Evolutionary conservation across 2,888 invertebrate species (phyloP).

Genomic region (Amblyjoppa proteus): DNA sequence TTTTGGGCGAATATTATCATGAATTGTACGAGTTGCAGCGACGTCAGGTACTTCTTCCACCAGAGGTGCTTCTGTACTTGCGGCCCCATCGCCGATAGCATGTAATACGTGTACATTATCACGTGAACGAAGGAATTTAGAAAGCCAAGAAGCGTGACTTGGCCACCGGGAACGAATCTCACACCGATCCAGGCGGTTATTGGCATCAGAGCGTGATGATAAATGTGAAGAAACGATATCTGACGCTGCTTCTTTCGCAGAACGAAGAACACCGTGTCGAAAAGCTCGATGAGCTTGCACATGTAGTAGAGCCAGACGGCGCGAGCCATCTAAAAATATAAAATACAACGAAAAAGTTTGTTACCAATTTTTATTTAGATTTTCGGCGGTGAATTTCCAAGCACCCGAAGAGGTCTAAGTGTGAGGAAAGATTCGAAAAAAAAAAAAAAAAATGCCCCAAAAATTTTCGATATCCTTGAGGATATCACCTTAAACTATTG

Average conservation of each 20-base stretch:
- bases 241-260: slow-evolving; percentile 95
- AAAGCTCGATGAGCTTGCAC: slow-evolving; percentile 91
- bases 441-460: background rate
- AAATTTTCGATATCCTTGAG: background rate
- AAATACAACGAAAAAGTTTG: slow-evolving; percentile 1
- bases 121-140: slow-evolving; percentile 96
- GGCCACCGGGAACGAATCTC: slow-evolving; percentile 93
- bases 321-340: slow-evolving; percentile 82
- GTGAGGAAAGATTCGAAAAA: background rate
- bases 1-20: slow-evolving; percentile 91
- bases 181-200: slow-evolving; percentile 92
- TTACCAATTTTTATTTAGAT: background rate
- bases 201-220: slow-evolving; percentile 94
- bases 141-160: slow-evolving; percentile 94
- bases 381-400: background rate
- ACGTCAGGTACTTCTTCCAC: slow-evolving; percentile 97
- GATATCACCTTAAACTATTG: background rate
- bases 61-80: slow-evolving; percentile 95
- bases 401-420: too few relatives aligned
- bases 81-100: slow-evolving; percentile 95
- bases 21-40: slow-evolving; percentile 95
- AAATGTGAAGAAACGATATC: slow-evolving; percentile 95
- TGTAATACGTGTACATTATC: slow-evolving; percentile 96
- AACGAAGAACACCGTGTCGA: slow-evolving; percentile 95
- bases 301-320: slow-evolving; percentile 89